Base-by-base conservation (phyloP, 2,888 invertebrate genomes). In the Athalia circularis region DNA sequence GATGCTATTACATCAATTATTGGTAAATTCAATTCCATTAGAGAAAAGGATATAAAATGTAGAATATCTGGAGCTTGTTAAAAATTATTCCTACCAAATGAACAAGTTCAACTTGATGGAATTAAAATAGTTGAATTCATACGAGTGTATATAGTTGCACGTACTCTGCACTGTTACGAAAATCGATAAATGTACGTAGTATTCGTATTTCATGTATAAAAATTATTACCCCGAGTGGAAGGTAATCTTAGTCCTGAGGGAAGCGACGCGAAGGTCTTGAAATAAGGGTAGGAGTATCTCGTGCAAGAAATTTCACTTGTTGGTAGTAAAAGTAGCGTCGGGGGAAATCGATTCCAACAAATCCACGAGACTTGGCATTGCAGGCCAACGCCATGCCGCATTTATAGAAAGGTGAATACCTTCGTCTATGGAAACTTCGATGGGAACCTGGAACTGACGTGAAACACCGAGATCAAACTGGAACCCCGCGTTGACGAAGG, bases 251-350 rank as follows among this genome's bases (percentile, higher is more conserved):
- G 65, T 48, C 65, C n/a, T 48, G 7, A 15, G 48, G 65, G 65
- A 65, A 5, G n/a, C 7, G 48, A 47, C 8, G n/a, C 47, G 48
- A n/a, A 4, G 7, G 65, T 47, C 47, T 65, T 48, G 15, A 65
- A 48, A 13, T 48, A 65, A 29, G 29, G 29, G 29, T 29, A 29
- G 29, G 29, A 29, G 29, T 29, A 29, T 29, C 29, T 29, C 29
- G 65, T 65, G 65, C 48, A n/a, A 48, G 48, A 65, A 65, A 48
- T 65, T 65, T 65, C 65, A 65, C 47, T 11, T 65, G 65, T 65
- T 13, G 13, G 65, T 65, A 48, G 48, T 48, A 65, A 65, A 65
- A 65, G 65, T 65, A 65, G 65, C 15, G 65, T 48, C 65, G 65
- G n/a, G 65, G 65, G 65, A 65, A 65, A 65, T 65, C 65, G 65